phyloP scores from a whole-genome alignment of 2,888 invertebrate genomes.

The Thelaira solivaga region DNA sequence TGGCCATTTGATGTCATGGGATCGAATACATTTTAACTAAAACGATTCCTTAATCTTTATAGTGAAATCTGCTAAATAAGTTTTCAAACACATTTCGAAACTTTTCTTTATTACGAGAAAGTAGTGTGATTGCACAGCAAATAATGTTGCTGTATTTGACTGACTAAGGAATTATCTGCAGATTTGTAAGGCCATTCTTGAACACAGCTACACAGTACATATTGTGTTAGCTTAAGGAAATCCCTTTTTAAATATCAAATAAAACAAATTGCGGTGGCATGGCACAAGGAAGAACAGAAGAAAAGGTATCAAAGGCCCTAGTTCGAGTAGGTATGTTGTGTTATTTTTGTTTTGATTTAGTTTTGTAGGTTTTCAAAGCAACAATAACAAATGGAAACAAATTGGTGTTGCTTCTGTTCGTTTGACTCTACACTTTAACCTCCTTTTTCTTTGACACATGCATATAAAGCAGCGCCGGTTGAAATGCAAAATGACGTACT shows the following conservation, averaged over 20 bases:
- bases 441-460: conserved; percentile 55
- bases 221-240: conserved; percentile 14
- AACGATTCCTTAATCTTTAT: no score
- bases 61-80: no score
- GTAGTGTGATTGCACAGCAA: no score
- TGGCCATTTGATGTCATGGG: no score
- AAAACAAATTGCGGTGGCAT: conserved; percentile 26
- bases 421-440: conserved; percentile 53
- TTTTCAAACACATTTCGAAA: no score
- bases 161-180: background rate
- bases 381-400: conserved; percentile 22
- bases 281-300: background rate
- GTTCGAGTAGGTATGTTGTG: background rate
- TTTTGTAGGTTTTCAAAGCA: background rate
- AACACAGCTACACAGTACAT: background rate
- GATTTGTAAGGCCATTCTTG: conserved; percentile 5
- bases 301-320: background rate
- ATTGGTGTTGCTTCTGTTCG: conserved; percentile 23
- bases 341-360: conserved; percentile 2
- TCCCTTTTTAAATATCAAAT: conserved; percentile 12
- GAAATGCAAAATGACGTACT: no score
- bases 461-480: no score
- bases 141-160: no score
- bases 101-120: no score
- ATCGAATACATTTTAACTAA: no score